Base-by-base conservation (phyloP, 1,140 invertebrate species). In the Calephelis virginiensis region DNA sequence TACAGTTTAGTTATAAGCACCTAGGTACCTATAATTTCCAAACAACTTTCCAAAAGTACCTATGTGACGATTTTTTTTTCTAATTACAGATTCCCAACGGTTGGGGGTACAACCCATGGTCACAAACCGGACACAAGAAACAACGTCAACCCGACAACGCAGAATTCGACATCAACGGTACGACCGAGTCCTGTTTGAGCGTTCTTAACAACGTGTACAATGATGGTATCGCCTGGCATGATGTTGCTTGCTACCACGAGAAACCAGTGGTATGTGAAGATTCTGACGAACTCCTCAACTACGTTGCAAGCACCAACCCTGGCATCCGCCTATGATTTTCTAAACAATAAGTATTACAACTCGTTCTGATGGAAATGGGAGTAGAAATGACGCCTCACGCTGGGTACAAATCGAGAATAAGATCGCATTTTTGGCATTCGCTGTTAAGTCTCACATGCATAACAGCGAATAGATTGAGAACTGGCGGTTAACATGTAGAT, bases 231-330 rank as follows among this genome's bases (percentile, higher is more conserved):
- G 95, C 95, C 61, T 97, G 96, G 96, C 97, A 97, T 90, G 97
- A 98, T 85, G 96, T 97, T 47, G 97, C 96, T 68, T 98, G 97
- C 86, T 97, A 97, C 87, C 97, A 97, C 85, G 96, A 97, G 87
- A 98, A 98, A 82, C 96, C 96, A 1, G 94, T 97, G 82, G 93
- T 97, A 71, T 97, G 97, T 86, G 97, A 98, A 84, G 97, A 98
- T 85, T 95, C 94, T 61, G 96, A 97, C 63, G 96, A 97, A 84
- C 93, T 97, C 53, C 92, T 97, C 67, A 95, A 94, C 79, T 97
- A 97, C 86, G 94, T 97, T 53, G 94, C 95, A 9, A 94, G 94
- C 83, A 97, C 95, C 77, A 97, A 97, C 92, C 94, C 94, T 53
- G 95, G 94, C 61, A 93, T 97, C 75, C 94, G 95, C 83, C 93